Evolutionary conservation across 2,888 invertebrate species (phyloP), one percentile per base, ranked within the genome.

Genomic region (Chironomus riparius): DNA sequence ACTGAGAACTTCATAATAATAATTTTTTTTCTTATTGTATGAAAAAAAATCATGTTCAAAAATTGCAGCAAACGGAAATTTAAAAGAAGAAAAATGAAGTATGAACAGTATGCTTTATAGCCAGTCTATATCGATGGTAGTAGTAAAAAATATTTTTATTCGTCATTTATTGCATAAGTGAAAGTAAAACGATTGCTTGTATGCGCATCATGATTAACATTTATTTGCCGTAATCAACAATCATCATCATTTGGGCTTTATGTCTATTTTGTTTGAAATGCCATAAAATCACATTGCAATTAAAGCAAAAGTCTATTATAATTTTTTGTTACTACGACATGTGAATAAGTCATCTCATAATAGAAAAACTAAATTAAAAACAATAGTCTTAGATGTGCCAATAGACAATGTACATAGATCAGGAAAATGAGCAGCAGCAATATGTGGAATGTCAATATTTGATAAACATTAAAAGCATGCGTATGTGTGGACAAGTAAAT

Each of bases 131-230:
- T 70, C 38, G 38, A 38, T 38, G 38, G 2, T 38, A 38, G 38
- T 38, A n/a, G n/a, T n/a, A n/a, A n/a, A n/a, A n/a, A n/a, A n/a
- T n/a, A n/a, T n/a, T n/a, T n/a, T n/a, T n/a, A 38, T 7, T 38
- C 7, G 4, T 38, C 7, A 38, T 18, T 4, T 71, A 71, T 71
- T 71, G 71, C 71, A 71, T 71, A 71, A 71, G 71, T 56, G 71
- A 71, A 71, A 71, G 71, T 56, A 71, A 22, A 50, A 47, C 7
- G 18, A 21, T 48, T 21, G 21, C 22, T 24, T 65, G 62, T 21
- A 65, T 65, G 65, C 24, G 65, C 65, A 24, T 65, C 65, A 22
- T 65, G 65, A 65, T 22, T 65, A n/a, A 65, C 24, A 65, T 65
- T 65, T 65, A 65, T 65, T 65, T 65, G 18, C 5, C 21, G 56